Evolutionary conservation across 2,888 invertebrate species (phyloP), one percentile per base, ranked within the genome.

Genomic region (Catocala sponsa): DNA sequence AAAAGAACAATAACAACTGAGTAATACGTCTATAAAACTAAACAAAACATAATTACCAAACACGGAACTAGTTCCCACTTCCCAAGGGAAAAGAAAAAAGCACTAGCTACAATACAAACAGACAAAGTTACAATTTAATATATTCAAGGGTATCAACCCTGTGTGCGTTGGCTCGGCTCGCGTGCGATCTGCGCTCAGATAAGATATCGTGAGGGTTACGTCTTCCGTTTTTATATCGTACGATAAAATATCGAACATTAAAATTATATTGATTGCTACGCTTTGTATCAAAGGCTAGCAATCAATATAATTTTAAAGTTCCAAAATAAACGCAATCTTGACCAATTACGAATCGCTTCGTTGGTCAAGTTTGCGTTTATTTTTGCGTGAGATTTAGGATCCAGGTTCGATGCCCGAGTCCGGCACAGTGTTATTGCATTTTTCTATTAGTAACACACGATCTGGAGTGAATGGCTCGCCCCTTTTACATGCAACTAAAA

Each of bases 141-240:
- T 66, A 73, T 69, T 69, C 74, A 57, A 50, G 35, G 25, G 57
- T 58, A 41, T 12, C 58, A 54, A 55, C 57, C 66, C 52, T 1
- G 44, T 9, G 6, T 42, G 12, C 12, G 46, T 38, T 11, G 11
- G 0, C 47, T 33, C 32, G 33, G 47, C 46, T 71, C 42, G 57
- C 55, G 55, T 72, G 63, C 63, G 33, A 48, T 46, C 59, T 54
- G 13, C 49, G 32, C 48, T 58, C 35, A 55, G 71, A 71, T 71
- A 71, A 63, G 47, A 59, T 56, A 5, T 33, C 49, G 42, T 48
- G 5, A 12, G 52, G 55, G 51, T 64, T 57, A 38, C 32, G 5
- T 56, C 43, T 32, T 38, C n/a, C 35, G 2, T 10, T 51, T 60
- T 70, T 68, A 59, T 38, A 59, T 5, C 10, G 0, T 9, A 56